Percentiles rank a stretch among this genome's conserved stretches.
These are phyloP conservation scores for Halesus radiatus DNA, from an alignment of 1,140 invertebrate species.

Conservation along the genomic window DNA sequence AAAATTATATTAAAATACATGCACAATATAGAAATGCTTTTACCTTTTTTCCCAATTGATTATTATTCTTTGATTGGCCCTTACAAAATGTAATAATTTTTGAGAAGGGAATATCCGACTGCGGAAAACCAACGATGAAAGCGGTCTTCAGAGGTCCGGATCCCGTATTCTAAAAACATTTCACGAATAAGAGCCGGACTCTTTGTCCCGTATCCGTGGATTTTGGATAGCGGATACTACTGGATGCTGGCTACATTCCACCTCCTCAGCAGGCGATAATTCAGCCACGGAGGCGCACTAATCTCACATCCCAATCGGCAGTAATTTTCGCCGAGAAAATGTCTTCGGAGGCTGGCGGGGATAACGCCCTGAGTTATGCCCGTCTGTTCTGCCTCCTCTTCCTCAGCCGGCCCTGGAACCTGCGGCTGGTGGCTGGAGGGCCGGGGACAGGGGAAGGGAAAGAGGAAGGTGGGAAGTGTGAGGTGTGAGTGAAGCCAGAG, in stretches of 20 bases:
- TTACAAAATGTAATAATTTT: no score
- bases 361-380: slow-evolving; percentile 57
- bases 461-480: not conserved
- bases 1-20: no score
- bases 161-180: not conserved
- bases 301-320: slow-evolving; percentile 57
- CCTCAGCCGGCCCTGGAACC: not conserved
- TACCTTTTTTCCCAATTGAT: no score
- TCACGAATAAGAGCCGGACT: slow-evolving; percentile 38
- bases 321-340: slow-evolving; percentile 56
- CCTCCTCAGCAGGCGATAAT: slow-evolving; percentile 56
- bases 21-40: no score
- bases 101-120: not conserved
- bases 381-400: slow-evolving; percentile 41
- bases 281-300: slow-evolving; percentile 53
- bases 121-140: no score
- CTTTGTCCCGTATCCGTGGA: slow-evolving; percentile 52
- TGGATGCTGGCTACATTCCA: slow-evolving; percentile 42
- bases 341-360: slow-evolving; percentile 52
- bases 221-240: no score
- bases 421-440: not conserved
- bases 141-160: not conserved
- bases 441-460: not conserved
- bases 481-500: not conserved
- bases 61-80: no score